Percentiles rank a stretch among this genome's conserved stretches.
Conservation (phyloP, 2,888 invertebrate species). For the Acrocyrtus sp. region DNA sequence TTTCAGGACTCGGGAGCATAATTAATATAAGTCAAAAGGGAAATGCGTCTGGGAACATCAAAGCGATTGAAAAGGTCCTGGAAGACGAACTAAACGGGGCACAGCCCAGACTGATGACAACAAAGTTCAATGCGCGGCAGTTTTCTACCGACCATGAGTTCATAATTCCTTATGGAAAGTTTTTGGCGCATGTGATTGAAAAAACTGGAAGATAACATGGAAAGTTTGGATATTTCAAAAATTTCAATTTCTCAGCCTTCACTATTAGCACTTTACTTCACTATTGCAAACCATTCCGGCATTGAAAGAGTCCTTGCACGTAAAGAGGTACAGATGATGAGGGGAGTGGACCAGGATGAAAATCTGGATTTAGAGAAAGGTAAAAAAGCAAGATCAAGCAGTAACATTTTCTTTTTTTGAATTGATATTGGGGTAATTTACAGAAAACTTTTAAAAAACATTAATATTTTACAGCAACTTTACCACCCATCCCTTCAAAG, state of each 20-base stretch:
- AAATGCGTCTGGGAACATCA: background rate
- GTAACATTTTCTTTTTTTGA: too few relatives aligned
- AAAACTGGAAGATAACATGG: constrained; percentile 33
- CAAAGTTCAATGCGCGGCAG: constrained; percentile 11
- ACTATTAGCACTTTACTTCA: constrained; percentile 31
- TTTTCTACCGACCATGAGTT: constrained; percentile 20
- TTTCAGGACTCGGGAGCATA: constrained; percentile 18
- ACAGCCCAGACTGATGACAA: constrained; percentile 10
- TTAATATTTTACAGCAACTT: background rate
- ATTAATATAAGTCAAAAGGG: constrained; percentile 8
- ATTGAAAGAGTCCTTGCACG: constrained; percentile 28
- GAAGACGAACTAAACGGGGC: constrained; percentile 16
- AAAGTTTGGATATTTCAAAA: constrained; percentile 22
- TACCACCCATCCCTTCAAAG: background rate
- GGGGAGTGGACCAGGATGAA: constrained; percentile 3
- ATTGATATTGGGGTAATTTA: too few relatives aligned
- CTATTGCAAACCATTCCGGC: constrained; percentile 24
- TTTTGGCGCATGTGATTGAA: constrained; percentile 22
- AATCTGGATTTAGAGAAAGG: background rate
- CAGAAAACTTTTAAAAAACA: too few relatives aligned
- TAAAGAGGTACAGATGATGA: constrained; percentile 10
- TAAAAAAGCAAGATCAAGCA: too few relatives aligned
- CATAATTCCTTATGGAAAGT: constrained; percentile 30
- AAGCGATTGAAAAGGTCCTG: constrained; percentile 4
- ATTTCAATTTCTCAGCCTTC: constrained; percentile 27